Base-by-base conservation (phyloP, 2,888 invertebrate species). In the Fragum whitleyi region DNA sequence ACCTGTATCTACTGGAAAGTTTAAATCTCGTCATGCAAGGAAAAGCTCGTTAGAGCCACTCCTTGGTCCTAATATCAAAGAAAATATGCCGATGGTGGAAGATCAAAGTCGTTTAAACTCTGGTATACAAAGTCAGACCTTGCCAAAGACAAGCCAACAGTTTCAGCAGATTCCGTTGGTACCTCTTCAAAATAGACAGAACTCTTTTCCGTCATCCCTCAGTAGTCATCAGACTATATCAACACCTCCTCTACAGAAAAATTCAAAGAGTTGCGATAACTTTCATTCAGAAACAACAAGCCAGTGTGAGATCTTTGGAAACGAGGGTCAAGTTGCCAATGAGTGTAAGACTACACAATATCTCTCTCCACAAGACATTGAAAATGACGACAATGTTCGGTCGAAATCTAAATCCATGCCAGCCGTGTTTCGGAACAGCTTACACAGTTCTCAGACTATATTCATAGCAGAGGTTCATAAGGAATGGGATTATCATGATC, bases 401-500 rank as follows among this genome's bases (percentile, higher is more conserved):
- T 65, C 86, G 26, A 88, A 89, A 80, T 90, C 89, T 74, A 90
- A 89, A 78, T 89, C 90, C 23, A 87, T 90, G 86, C 90, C 89
- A 7, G 85, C 85, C 6, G 85, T 89, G 70, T 79, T 82, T 62
- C 74, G 81, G 39, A 80, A 80, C 32, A 86, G 85, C 53, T 71
- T 88, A 53, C 86, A 87, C 42, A 87, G 86, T 36, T 91, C 91
- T 7, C 90, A 89, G 77, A 91, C 92, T 53, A 88, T 92, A 19
- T 88, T 91, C 61, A 88, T 90, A 55, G 92, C 90, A 0, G 92
- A 92, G 71, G 90, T 92, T 23, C 91, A 92, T 62, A 90, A 91
- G 75, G 92, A 90, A 51, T 92, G 92, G 92, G 90, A 88, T 19
- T 77, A 84, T 36, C 79, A 81, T 51, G 87, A 85, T 61, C 80